Evolutionary conservation across 2,113 vertebrate species (phyloP).

Genomic region (Ictalurus furcatus): DNA sequence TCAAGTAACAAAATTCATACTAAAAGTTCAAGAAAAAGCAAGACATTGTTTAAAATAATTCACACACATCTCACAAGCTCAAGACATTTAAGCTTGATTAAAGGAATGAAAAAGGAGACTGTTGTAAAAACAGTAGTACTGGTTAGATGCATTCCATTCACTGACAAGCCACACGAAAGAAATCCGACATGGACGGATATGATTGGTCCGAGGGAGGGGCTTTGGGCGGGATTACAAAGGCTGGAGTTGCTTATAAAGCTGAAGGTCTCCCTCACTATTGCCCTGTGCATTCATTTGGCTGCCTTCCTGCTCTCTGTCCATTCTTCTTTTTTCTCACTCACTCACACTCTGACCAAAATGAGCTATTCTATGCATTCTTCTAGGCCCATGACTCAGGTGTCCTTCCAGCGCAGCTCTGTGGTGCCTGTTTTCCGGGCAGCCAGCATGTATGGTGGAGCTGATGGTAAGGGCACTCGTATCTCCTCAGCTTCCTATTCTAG

Average conservation of each 20-base stretch:
- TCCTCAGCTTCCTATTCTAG: constrained; percentile 66
- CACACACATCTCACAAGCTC: not conserved
- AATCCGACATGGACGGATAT: constrained; percentile 17
- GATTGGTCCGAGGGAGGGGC: constrained; percentile 62
- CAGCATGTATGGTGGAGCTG: constrained; percentile 67
- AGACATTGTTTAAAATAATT: not conserved
- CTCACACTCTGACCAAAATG: constrained; percentile 62
- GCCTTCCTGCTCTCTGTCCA: constrained; percentile 64
- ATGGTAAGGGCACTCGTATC: constrained; percentile 64
- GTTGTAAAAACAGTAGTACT: constrained; percentile 3
- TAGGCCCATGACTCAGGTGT: constrained; percentile 44
- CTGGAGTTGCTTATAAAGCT: constrained; percentile 68
- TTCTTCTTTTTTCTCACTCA: constrained; percentile 54
- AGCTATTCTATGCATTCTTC: constrained; percentile 66
- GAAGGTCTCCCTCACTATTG: constrained; percentile 55
- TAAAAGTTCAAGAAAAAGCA: not conserved
- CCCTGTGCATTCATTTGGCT: constrained; percentile 59
- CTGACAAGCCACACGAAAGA: not conserved
- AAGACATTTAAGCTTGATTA: constrained; percentile 22
- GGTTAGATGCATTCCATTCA: constrained; percentile 32
- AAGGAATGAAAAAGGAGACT: constrained; percentile 19
- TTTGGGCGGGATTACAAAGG: constrained; percentile 43
- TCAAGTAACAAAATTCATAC: not conserved
- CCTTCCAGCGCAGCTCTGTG: constrained; percentile 57
- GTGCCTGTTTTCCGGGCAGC: constrained; percentile 61